Percentiles rank a stretch among this genome's conserved stretches.
Conservation (phyloP, 2,888 invertebrate species). For the Fragum sueziense region DNA sequence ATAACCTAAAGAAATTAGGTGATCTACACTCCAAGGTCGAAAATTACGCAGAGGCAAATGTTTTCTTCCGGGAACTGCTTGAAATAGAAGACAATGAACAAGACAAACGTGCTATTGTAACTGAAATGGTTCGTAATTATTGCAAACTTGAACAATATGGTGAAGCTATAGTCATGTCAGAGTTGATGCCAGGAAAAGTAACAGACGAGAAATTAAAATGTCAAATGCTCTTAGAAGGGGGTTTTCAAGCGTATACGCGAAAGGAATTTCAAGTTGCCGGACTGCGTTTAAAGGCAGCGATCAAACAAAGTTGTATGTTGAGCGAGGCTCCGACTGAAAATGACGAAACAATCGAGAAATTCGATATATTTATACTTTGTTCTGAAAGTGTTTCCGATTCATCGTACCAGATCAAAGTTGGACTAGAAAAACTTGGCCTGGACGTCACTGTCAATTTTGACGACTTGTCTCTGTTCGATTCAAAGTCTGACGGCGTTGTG, state of each 20-base stretch:
- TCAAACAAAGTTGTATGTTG: not conserved
- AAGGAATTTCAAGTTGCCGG: constrained; percentile 23
- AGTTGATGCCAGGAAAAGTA: constrained; percentile 26
- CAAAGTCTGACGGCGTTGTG: constrained; percentile 13
- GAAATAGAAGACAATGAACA: constrained; percentile 6
- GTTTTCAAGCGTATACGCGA: constrained; percentile 25
- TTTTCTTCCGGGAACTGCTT: constrained; percentile 11
- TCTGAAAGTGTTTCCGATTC: not conserved
- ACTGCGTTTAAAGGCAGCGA: constrained; percentile 27
- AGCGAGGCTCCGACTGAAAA: not conserved
- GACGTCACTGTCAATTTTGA: constrained; percentile 29
- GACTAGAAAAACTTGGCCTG: constrained; percentile 3
- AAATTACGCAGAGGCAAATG: constrained; percentile 27
- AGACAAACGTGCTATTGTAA: constrained; percentile 4
- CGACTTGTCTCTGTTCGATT: not conserved
- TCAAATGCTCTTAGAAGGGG: constrained; percentile 34
- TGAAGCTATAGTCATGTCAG: constrained; percentile 36
- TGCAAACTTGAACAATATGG: constrained; percentile 17
- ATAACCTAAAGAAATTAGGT: constrained; percentile 22
- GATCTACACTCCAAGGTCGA: constrained; percentile 29
- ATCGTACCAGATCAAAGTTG: not conserved
- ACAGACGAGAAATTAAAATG: constrained; percentile 22
- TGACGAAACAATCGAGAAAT: not conserved
- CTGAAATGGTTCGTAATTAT: constrained; percentile 19
- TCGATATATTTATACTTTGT: constrained; percentile 40